Evolutionary conservation across 2,113 vertebrate genomes (phyloP).

Genomic region (Chionodraco myersi): DNA sequence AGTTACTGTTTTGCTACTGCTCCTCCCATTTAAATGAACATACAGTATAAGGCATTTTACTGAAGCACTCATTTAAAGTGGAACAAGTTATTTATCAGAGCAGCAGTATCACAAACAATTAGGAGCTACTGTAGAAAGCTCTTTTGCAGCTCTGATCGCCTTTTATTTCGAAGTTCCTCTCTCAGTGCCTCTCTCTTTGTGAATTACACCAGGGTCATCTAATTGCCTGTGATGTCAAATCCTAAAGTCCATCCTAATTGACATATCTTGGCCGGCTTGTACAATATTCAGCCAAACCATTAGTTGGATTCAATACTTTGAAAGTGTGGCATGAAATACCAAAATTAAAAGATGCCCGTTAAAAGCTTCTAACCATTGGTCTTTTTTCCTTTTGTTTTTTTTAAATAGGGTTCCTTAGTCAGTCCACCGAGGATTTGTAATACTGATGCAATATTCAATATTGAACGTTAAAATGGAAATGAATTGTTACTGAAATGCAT

Average conservation of each 20-base stretch:
- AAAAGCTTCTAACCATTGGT: constrained; percentile 7
- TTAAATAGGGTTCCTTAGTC: neutral
- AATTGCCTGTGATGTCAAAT: constrained; percentile 16
- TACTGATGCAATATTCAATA: constrained; percentile 23
- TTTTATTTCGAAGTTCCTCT: neutral
- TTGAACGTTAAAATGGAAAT: constrained; percentile 7
- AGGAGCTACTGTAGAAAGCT: neutral
- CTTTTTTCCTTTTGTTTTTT: neutral
- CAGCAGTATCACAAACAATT: neutral
- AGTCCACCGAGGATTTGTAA: neutral
- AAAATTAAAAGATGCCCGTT: neutral
- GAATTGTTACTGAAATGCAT: neutral
- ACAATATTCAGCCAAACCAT: constrained; percentile 16
- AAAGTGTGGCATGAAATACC: neutral
- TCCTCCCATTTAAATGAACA: too few relatives aligned
- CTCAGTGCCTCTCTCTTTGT: neutral
- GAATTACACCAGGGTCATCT: constrained; percentile 3
- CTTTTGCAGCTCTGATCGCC: constrained; percentile 2
- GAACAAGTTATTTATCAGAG: neutral
- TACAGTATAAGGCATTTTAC: neutral
- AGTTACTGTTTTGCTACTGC: neutral
- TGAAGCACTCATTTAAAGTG: neutral
- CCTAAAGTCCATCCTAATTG: neutral
- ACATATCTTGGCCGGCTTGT: constrained; percentile 26
- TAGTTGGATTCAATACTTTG: constrained; percentile 13